Base-by-base conservation (phyloP, 2,888 invertebrate genomes). In the Epirrhoe tristata region DNA sequence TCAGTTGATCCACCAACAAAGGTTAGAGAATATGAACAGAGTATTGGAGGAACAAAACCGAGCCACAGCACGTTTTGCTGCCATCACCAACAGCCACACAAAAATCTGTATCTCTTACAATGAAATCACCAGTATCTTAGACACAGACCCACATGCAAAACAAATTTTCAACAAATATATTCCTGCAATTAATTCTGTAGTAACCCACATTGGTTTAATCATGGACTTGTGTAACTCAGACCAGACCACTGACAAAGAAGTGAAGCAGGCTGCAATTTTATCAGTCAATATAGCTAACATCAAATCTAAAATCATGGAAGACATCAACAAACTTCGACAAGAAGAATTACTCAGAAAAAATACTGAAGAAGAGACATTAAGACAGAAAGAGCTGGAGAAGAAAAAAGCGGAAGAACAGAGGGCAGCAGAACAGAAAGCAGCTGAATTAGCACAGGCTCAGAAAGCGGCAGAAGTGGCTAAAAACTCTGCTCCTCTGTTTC, bases 51-150 rank as follows among this genome's bases (percentile, higher is more conserved):
- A 94, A 76, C 91, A 94, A 77, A 91, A 91, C 61, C 92, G 86
- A 77, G 91, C 90, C 0, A 86, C 87, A 6, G 85, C 85, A 5
- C 80, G 90, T 58, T 89, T 95, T 72, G 94, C 95, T n/a, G 88
- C 93, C 0, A 93, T 96, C 16, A 93, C 94, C 32, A 90, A 93
- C 52, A 94, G 94, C 72, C 95, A 96, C 71, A 88, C 90, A 0
- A 94, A 93, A 75, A 95, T 95, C 74, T 91, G 91, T 59, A 78
- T 81, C n/a, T 87, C 92, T 69, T 95, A 94, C 77, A 94, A 94
- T 84, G 91, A 94, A 67, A 94, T 96, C 55, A 88, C 88, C 3
- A 82, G 85, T 14, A 75, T 94, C n/a, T 79, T 94, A 5, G 84
- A 92, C 48, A 88, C 86, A 61, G 93, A 93, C 58, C 86, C 91